Conservation (phyloP, 1,140 invertebrate species). For the Nephila pilipes region DNA sequence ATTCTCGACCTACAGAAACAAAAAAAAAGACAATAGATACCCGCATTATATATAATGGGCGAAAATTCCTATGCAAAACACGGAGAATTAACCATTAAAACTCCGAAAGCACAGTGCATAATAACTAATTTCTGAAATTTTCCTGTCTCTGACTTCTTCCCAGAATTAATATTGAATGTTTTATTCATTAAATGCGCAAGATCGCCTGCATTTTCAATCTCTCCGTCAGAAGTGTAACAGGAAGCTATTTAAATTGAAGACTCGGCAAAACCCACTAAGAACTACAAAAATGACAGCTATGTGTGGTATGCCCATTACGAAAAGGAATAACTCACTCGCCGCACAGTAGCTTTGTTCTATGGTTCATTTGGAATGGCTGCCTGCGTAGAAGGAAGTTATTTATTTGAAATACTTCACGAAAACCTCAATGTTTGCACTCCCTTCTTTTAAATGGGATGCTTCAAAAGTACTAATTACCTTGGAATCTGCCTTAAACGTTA, state of each 20-base stretch:
- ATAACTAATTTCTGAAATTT: neutral
- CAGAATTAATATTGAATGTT: slow-evolving; percentile 12
- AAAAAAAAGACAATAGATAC: neutral
- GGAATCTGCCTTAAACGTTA: slow-evolving; percentile 17
- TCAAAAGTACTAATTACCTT: neutral
- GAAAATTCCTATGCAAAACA: neutral
- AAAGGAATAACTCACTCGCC: neutral
- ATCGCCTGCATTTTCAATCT: neutral
- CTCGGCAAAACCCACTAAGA: neutral
- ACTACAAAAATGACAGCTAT: slow-evolving; percentile 30
- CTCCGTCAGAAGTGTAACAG: neutral
- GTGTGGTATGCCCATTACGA: neutral
- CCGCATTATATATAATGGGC: neutral
- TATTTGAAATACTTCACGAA: neutral
- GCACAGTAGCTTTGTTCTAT: neutral
- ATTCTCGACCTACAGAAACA: neutral
- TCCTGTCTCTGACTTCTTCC: neutral
- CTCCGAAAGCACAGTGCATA: neutral
- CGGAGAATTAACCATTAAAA: neutral
- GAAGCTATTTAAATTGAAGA: slow-evolving; percentile 19
- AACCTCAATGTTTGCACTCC: slow-evolving; percentile 1
- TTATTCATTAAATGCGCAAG: slow-evolving; percentile 3
- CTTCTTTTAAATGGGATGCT: neutral
- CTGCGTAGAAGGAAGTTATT: neutral
- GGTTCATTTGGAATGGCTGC: neutral